Evolutionary conservation across 1,140 invertebrate species (phyloP), one percentile per base, ranked within the genome.

Genomic region (Camponotus vicinus): DNA sequence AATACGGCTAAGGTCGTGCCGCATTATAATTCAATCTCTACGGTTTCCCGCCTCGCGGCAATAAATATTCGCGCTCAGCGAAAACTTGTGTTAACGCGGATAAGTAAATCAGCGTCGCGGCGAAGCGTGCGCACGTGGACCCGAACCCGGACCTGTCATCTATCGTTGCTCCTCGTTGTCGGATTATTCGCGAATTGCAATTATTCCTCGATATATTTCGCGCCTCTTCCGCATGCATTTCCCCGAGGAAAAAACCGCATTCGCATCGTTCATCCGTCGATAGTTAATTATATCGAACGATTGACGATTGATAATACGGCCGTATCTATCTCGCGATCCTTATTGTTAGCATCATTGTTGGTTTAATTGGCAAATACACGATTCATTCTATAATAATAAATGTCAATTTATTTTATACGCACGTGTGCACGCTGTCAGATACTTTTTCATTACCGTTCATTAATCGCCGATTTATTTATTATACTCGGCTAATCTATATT

Each of bases 31-130:
- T 90, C 88, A 85, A 90, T 90, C 88, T 70, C 15, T 49, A 79
- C 73, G 66, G 88, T 79, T 69, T 87, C 57, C 55, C 84, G 83
- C 57, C 21, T 57, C 42, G 45, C 67, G 67, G 75, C 75, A 79
- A 89, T 90, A 90, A 90, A 90, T 91, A 89, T 88, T 91, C 86
- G 37, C 83, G 83, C 49, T 70, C 67, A 84, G 75, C 73, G 86
- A 90, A 86, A 91, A 91, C 79, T 90, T 85, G 86, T 88, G 92
- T 93, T 93, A 92, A 91, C 88, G 87, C 87, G 89, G 67, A 87
- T 89, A 92, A 92, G 90, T 93, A 92, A 89, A 92, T 91, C 87
- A 92, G 88, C 87, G 84, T 89, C 88, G 85, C 88, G 90, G 88
- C 59, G 80, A 85, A 92, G 82, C 90, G 89, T 87, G 67, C 82